Base-by-base conservation (phyloP, 2,888 invertebrate genomes). In the Aphrophora alni region DNA sequence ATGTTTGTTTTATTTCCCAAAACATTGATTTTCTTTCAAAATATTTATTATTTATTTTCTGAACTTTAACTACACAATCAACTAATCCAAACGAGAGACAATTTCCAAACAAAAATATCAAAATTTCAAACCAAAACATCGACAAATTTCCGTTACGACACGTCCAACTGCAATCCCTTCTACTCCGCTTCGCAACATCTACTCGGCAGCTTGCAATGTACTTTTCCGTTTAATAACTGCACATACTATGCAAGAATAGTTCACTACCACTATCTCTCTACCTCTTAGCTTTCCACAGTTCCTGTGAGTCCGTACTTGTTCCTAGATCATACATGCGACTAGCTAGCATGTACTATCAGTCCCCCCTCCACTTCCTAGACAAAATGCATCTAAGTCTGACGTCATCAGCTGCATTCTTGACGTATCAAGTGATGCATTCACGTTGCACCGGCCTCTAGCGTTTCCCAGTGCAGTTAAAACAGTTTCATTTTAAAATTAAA, bases 261-360 rank as follows among this genome's bases (percentile, higher is more conserved):
- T n/a, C 33, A 33, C 33, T 5, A 33, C 33, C n/a, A n/a, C n/a
- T n/a, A n/a, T n/a, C 69, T 59, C 38, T 25, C 7, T 14, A 17
- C 38, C 71, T 77, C 77, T 71, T 14, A 17, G 4, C 21, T 3
- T 21, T 59, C 21, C 59, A 2, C 59, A 3, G 59, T 71, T 38
- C 77, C 77, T 77, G 44, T 10, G 71, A 59, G 71, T 38, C 17
- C 25, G 77, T 71, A 77, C 77, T 77, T 77, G 28, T 25, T 38
- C 77, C 77, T 77, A 77, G 77, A 77, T 77, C 77, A 77, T 77
- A 51, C 77, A 69, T 38, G 0, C 25, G n/a, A 26, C 38, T 12
- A 5, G 14, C 5, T 17, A 7, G 59, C 59, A 21, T 21, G 59
- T 59, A 59, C 59, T 59, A 59, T 5, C 21, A 3, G 2, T 21